phyloP scores from a whole-genome alignment of 1,140 invertebrate species.

The Diuraphis noxia region DNA sequence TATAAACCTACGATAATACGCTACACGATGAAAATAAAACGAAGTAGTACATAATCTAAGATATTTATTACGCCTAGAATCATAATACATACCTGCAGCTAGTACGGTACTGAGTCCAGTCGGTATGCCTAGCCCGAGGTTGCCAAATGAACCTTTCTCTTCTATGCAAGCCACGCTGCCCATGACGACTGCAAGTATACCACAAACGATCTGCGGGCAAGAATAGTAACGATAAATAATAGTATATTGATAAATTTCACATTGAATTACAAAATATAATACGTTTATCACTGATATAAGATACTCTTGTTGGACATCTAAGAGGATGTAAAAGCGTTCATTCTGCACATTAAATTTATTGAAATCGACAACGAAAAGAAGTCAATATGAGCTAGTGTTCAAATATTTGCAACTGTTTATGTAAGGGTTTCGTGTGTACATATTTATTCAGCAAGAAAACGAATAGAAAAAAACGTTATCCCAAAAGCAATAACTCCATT shows the following conservation, averaged over 20 bases:
- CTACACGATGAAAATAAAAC: background rate
- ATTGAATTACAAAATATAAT: background rate
- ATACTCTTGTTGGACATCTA: background rate
- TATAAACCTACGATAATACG: background rate
- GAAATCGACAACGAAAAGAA: background rate
- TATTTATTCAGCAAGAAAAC: background rate
- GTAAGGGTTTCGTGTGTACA: background rate
- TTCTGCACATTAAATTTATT: background rate
- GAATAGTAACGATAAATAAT: background rate
- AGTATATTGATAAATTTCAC: background rate
- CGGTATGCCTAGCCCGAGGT: constrained; percentile 67
- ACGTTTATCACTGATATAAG: background rate
- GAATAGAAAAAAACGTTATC: background rate
- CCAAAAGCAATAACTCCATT: background rate
- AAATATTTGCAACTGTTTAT: background rate
- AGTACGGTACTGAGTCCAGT: constrained; percentile 65
- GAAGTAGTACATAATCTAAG: no score
- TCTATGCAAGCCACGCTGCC: constrained; percentile 69
- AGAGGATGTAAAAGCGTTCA: background rate
- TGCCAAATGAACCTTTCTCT: constrained; percentile 64
- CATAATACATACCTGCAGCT: constrained; percentile 64
- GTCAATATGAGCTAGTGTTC: background rate
- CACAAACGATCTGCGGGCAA: constrained; percentile 65
- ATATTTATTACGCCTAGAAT: background rate
- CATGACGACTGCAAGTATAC: constrained; percentile 67